Evolutionary conservation across 2,888 invertebrate genomes (phyloP).

Genomic region (Steromphala cineraria): DNA sequence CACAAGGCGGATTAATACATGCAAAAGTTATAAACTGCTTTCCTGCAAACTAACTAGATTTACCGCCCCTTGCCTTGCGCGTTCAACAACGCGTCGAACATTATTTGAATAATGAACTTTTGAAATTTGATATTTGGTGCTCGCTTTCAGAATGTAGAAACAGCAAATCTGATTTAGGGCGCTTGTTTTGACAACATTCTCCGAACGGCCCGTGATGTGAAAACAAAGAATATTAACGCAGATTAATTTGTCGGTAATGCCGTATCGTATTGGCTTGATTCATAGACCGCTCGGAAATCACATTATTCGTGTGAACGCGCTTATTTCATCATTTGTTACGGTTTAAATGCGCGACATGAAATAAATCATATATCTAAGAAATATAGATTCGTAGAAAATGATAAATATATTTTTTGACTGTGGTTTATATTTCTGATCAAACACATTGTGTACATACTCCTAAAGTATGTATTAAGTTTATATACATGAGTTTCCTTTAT

Average conservation of each 20-base stretch:
- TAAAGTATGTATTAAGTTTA: too few relatives aligned
- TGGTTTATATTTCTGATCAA: too few relatives aligned
- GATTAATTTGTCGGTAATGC: not conserved
- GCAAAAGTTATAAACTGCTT: not conserved
- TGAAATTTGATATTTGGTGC: constrained; percentile 11
- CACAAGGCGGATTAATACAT: not conserved
- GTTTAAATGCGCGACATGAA: too few relatives aligned
- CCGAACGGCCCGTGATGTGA: not conserved
- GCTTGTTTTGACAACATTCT: constrained; percentile 8
- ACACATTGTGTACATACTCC: too few relatives aligned
- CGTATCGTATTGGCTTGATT: not conserved
- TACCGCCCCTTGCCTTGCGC: not conserved
- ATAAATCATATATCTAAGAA: too few relatives aligned
- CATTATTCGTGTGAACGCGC: not conserved
- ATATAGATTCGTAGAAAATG: too few relatives aligned
- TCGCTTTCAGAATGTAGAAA: not conserved
- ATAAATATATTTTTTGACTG: too few relatives aligned
- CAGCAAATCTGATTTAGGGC: constrained; percentile 4
- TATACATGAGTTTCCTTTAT: too few relatives aligned
- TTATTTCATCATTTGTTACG: too few relatives aligned
- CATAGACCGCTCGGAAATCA: not conserved
- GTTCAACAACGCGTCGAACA: not conserved
- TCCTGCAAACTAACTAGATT: not conserved
- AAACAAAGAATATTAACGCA: constrained; percentile 15
- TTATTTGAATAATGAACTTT: constrained; percentile 14